phyloP scores from a whole-genome alignment of 1,140 invertebrate genomes.

The Cydia strobilella region DNA sequence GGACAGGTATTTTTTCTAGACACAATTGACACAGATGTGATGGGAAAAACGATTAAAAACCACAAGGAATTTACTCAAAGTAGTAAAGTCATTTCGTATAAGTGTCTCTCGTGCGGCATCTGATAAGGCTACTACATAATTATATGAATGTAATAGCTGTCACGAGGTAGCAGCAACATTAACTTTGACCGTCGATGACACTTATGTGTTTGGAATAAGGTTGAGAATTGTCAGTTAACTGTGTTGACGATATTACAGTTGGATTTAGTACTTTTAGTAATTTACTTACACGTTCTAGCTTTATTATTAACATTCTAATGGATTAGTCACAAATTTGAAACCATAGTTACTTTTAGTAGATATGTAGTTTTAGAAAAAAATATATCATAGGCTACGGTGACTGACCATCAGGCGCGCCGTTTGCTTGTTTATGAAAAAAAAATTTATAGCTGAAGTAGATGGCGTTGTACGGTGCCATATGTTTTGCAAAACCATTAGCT shows the following conservation, averaged over 20 bases:
- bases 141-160: constrained; percentile 16
- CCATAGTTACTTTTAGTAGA: not conserved
- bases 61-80: not conserved
- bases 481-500: no score
- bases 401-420: no score
- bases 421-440: no score
- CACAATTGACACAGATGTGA: not conserved
- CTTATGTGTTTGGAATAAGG: no score
- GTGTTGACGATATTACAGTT: not conserved
- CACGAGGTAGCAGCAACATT: not conserved
- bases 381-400: no score
- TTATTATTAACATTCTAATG: not conserved
- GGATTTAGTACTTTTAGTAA: not conserved
- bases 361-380: no score
- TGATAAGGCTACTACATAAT: constrained; percentile 16
- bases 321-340: not conserved
- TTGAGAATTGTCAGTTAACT: no score
- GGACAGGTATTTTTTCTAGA: not conserved
- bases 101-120: constrained; percentile 20
- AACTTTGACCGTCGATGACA: no score
- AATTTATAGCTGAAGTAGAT: no score
- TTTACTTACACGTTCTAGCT: not conserved
- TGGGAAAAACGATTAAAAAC: constrained; percentile 10
- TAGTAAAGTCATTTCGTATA: constrained; percentile 15
- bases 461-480: no score